Conservation (phyloP, 2,113 vertebrate species). For the Gulo gulo region DNA sequence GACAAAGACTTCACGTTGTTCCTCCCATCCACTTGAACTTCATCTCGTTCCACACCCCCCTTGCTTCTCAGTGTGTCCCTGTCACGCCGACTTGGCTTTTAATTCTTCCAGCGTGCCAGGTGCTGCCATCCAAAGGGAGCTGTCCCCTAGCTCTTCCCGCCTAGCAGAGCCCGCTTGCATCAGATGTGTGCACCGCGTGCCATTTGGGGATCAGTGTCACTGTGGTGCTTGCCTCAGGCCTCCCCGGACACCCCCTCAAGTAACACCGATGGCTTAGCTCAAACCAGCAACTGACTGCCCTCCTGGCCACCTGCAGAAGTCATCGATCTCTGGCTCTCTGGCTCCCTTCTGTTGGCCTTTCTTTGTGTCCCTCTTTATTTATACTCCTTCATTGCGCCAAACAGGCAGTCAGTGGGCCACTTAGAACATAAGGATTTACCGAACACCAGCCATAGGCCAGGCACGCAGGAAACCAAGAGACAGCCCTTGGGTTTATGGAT, state of each 20-base stretch:
- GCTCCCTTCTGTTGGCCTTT: not conserved
- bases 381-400: accelerated
- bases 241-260: not conserved
- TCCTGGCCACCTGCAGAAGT: accelerated
- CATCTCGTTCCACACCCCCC: not conserved
- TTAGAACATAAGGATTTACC: not conserved
- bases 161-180: accelerated
- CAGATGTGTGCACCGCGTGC: too few species aligned
- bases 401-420: not conserved
- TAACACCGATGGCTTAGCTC: not conserved
- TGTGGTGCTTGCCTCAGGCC: too few species aligned
- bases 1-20: accelerated
- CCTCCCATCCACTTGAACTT: accelerated
- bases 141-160: not conserved
- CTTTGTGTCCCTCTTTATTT: not conserved
- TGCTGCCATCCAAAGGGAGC: not conserved
- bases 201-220: accelerated
- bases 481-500: not conserved
- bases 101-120: not conserved
- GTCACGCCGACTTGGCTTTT: not conserved
- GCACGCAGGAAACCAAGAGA: not conserved
- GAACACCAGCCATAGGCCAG: not conserved
- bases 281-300: too few species aligned
- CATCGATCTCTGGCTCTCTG: not conserved
- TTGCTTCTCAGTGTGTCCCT: not conserved